Percentiles rank a stretch among this genome's conserved stretches.
Conservation (phyloP, 2,797 vertebrate species). For the Lemur catta region DNA sequence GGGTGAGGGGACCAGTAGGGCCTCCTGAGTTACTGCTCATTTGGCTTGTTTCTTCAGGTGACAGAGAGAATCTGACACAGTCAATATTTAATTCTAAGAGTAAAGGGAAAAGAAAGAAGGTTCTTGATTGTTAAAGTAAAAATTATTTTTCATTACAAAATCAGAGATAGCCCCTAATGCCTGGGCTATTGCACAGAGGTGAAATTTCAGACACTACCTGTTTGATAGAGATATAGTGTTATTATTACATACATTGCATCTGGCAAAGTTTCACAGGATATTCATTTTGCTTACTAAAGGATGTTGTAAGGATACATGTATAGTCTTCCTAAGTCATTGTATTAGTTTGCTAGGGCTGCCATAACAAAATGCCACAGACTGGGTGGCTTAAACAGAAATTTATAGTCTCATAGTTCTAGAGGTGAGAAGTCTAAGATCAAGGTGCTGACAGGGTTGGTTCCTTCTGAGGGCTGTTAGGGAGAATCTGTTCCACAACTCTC, state of each 20-base stretch:
- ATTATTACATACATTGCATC: neutral
- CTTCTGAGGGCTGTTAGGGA: neutral
- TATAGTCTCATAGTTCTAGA: neutral
- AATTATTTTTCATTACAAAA: conserved; percentile 29
- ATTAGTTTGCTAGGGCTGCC: neutral
- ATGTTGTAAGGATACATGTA: neutral
- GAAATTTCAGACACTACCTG: neutral
- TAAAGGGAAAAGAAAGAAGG: neutral
- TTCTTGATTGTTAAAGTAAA: neutral
- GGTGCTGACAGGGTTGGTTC: neutral
- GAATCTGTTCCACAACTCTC: neutral
- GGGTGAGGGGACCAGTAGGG: neutral
- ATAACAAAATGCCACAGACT: neutral
- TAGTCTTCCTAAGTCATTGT: neutral
- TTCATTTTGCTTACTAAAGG: neutral
- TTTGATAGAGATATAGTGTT: neutral
- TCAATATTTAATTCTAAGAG: neutral
- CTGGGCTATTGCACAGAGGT: neutral
- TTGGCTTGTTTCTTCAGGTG: neutral
- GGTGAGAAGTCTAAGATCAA: neutral
- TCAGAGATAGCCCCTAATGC: neutral
- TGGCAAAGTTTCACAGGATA: neutral
- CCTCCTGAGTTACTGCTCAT: neutral
- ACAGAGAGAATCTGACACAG: neutral
- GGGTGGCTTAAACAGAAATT: neutral